Conservation (phyloP, 1,140 invertebrate species). For the Pseudomyrmex sp. region DNA sequence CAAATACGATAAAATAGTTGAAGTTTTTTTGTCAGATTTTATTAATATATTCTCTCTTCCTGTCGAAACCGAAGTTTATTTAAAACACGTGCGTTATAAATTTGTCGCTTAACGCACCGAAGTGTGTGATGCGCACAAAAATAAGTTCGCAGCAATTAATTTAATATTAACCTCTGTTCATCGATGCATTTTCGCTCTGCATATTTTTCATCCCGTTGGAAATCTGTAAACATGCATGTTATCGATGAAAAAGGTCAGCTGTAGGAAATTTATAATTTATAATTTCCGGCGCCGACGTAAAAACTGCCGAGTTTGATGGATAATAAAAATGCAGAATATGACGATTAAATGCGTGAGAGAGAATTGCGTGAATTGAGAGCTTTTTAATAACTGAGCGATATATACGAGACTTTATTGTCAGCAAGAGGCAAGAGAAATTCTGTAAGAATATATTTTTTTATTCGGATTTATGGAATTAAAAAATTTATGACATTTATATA, state of each 20-base stretch:
- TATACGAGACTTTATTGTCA: background rate
- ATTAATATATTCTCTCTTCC: background rate
- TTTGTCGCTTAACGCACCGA: constrained; percentile 10
- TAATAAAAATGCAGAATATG: background rate
- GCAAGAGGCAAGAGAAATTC: background rate
- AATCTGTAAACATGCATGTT: background rate
- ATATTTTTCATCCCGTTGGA: background rate
- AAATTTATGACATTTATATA: background rate
- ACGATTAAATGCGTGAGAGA: constrained; percentile 33
- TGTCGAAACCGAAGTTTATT: too few species aligned
- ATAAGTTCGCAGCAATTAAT: background rate
- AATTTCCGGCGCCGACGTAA: constrained; percentile 20
- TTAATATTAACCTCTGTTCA: constrained; percentile 31
- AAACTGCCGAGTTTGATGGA: constrained; percentile 9
- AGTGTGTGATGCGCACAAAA: constrained; percentile 15
- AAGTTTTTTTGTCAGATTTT: background rate
- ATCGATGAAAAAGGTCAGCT: constrained; percentile 30
- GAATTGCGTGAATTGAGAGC: constrained; percentile 44
- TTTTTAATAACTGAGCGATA: background rate
- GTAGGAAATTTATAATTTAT: constrained; percentile 51
- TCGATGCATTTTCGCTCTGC: constrained; percentile 12
- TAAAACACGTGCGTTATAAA: background rate
- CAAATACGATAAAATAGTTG: too few species aligned
- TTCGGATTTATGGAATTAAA: background rate
- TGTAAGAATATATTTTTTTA: background rate